Evolutionary conservation across 2,797 vertebrate species (phyloP), one percentile per base, ranked within the genome.

Genomic region (Decapterus maruadsi): DNA sequence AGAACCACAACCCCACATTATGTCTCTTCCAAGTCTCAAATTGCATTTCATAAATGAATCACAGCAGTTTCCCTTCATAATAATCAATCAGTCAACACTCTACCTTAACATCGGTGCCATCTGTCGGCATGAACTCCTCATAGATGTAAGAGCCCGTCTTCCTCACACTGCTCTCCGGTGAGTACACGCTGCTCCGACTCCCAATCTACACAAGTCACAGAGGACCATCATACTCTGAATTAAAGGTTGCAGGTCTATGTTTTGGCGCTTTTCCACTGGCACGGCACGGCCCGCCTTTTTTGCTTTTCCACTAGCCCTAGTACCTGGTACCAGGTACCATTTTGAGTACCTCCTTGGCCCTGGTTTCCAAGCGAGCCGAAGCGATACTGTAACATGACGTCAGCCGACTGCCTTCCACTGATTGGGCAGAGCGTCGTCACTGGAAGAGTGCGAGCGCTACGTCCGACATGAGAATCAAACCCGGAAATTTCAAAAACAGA

Each of bases 101-200:
- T 90, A 99, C 98, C 97, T 99, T 99, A 11, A 99, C 98, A 78
- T 99, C 98, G 0, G 98, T 99, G 82, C 98, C 98, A 54, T 99
- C 98, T 0, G 98, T 99, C n/a, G 98, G 97, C 98, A 99, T 99
- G 90, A 99, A 99, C 81, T 99, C 98, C 87, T 99, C 98, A n/a
- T 99, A 99, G 87, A 99, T 99, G 92, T 99, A 99, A 0, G 98
- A 99, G 16, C 98, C 98, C 0, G 98, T 99, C 92, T 99, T 99
- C 81, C 98, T 96, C 81, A 99, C 98, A 0, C 90, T 96, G 96
- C 97, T 99, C 94, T 99, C 98, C 4, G 98, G 98, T 6, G 98
- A 99, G 88, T 99, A 99, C 62, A 99, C 98, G 0, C 98, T 99
- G 88, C 98, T 99, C 22, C 98, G 95, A 87, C 98, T 99, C 73